Evolutionary conservation across 2,888 invertebrate species (phyloP), one percentile per base, ranked within the genome.

Genomic region (Drosophila fungiperda): DNA sequence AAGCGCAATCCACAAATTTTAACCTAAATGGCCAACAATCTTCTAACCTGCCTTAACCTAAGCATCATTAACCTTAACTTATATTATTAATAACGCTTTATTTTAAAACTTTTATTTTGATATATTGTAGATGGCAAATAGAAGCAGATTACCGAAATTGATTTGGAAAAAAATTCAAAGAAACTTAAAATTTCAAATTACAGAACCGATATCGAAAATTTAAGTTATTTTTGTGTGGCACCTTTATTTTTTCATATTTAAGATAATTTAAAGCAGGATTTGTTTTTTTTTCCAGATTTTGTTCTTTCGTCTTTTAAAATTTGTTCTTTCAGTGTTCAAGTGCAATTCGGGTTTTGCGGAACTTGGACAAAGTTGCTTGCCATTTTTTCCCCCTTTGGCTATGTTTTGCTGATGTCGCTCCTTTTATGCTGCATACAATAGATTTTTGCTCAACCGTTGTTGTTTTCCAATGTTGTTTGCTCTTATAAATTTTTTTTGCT

Each of bases 381-480:
- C 66, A 62, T 76, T 68, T 60, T 71, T 63, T 73, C 48, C 72
- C 75, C 78, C 66, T 60, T 33, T 29, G 3, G 29, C 32, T 35
- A 50, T 54, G 67, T 74, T 68, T 52, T 54, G 62, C 82, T 68
- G 72, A 61, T 69, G 69, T 78, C 71, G 83, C 75, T 73, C 61
- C 84, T 83, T 88, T 90, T 89, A 87, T 90, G 73, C 66, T 87
- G 79, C 87, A 90, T 73, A 90, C 84, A 87, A 90, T 89, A 89
- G 90, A 89, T 83, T 83, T 81, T 73, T 72, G 62, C 73, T 57
- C 72, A 73, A 68, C 71, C 70, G 50, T 67, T 78, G 67, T 76
- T 78, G 77, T 65, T 80, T 80, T 62, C 75, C 74, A 78, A 65
- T 76, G 57, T 59, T 71, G 54, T 48, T 61, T 65, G 74, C 65